Conservation (phyloP, 2,113 vertebrate genomes). For the Petromus typicus region DNA sequence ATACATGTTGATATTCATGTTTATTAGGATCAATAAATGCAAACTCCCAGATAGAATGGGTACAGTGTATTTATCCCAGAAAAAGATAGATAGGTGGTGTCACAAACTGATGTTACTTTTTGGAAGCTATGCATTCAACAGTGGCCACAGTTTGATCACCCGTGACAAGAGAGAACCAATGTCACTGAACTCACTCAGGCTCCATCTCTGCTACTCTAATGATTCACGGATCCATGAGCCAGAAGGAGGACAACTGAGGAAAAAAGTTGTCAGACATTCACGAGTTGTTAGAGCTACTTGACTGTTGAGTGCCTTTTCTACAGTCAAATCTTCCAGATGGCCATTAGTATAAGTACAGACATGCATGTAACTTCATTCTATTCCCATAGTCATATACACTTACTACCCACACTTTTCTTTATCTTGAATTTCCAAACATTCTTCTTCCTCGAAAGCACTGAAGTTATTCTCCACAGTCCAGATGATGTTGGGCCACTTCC, state of each 20-base stretch:
- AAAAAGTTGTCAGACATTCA: not conserved
- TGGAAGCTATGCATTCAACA: not conserved
- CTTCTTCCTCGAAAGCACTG: not conserved
- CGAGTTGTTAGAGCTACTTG: not conserved
- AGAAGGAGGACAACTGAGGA: conserved; percentile 14
- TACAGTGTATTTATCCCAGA: not conserved
- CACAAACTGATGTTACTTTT: not conserved
- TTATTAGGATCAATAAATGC: not conserved
- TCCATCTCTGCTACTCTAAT: not conserved
- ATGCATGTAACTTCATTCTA: not conserved
- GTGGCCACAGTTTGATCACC: not conserved
- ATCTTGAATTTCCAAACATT: not conserved
- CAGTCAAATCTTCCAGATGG: not conserved
- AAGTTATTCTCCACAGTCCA: not conserved
- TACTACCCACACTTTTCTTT: not conserved
- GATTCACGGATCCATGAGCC: not conserved
- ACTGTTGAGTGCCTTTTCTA: not conserved
- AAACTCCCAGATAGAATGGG: not conserved
- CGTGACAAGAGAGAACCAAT: not conserved
- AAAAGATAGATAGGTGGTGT: not conserved
- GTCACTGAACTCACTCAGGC: not conserved
- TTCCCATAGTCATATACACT: not conserved
- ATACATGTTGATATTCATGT: not conserved
- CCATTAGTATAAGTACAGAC: not conserved
- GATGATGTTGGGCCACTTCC: not conserved